Base-by-base conservation (phyloP, 2,113 vertebrate species). In the Ploceus nigricollis region DNA sequence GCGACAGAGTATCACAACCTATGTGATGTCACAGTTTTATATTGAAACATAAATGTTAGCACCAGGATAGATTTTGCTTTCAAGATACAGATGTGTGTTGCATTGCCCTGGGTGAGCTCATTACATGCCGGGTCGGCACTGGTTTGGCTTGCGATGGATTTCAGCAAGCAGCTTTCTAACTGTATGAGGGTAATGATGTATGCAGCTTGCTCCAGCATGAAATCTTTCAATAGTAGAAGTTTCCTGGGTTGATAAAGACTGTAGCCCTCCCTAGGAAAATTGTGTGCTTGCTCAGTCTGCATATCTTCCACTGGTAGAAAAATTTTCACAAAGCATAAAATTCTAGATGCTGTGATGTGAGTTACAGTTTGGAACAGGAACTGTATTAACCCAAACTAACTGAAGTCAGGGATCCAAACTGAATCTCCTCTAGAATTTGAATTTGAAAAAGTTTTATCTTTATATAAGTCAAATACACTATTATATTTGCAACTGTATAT, bases 31-130 rank as follows among this genome's bases (percentile, higher is more conserved):
- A 77, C 76, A 86, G 40, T 81, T 96, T 95, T 92, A 92, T 95
- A 86, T 57, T 77, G 85, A 94, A 82, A 69, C 80, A 92, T 89
- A 95, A 95, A 96, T 81, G 86, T 77, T 94, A 87, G 54, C 50
- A 89, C 58, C 53, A 83, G 76, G 71, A 89, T 91, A 69, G 68
- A 92, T 80, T 86, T 90, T 73, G 50, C 63, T 94, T 94, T 86
- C 89, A 89, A 77, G 80, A 65, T 28, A 82, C 40, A 83, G 48
- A 65, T 86, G 71, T 90, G 86, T 51, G 72, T 80, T 90, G 8
- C 91, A 60, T 86, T 95, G 93, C 91, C 87, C 45, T 76, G 93
- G 76, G 87, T 94, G 76, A 89, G 76, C 58, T 92, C 54, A 61
- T 96, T 92, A 83, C 63, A 65, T 69, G 86, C 86, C 89, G 83